These are phyloP conservation scores for Lutraria rhynchaena DNA, from an alignment of 1,140 invertebrate genomes.

Conservation along the genomic window DNA sequence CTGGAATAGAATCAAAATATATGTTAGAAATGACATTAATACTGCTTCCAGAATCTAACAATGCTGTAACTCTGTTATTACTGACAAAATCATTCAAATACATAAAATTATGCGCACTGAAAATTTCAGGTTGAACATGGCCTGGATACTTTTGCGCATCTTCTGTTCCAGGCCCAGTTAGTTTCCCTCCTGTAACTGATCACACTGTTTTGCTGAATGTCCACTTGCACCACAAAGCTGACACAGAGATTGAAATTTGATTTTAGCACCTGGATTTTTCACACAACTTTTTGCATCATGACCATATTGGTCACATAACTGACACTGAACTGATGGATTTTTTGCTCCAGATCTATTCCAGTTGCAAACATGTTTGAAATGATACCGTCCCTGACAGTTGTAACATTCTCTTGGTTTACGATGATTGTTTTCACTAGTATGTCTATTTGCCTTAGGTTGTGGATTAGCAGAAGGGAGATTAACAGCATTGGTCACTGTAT, in stretches of 20 bases:
- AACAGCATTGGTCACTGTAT: too few species aligned
- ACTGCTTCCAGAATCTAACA: conserved; percentile 31
- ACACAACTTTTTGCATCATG: conserved; percentile 7
- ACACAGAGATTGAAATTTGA: background rate
- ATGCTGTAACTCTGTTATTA: conserved; percentile 1
- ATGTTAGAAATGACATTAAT: conserved; percentile 20
- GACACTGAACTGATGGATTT: background rate
- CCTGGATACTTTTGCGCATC: background rate
- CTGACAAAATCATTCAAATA: conserved; percentile 42
- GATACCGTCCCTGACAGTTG: background rate
- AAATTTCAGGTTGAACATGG: background rate
- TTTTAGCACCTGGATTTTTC: background rate
- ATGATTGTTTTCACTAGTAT: too few species aligned
- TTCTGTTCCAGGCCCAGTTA: background rate
- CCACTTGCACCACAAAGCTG: background rate
- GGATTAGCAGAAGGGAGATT: too few species aligned
- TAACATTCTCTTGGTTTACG: too few species aligned
- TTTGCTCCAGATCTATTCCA: background rate
- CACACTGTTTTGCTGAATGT: conserved; percentile 17
- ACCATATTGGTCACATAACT: conserved; percentile 30
- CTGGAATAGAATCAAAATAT: conserved; percentile 22
- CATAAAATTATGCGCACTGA: conserved; percentile 16
- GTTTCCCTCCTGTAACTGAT: background rate
- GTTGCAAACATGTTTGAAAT: background rate
- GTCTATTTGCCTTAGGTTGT: too few species aligned